phyloP scores from a whole-genome alignment of 1,140 invertebrate species.

The Ruditapes philippinarum region DNA sequence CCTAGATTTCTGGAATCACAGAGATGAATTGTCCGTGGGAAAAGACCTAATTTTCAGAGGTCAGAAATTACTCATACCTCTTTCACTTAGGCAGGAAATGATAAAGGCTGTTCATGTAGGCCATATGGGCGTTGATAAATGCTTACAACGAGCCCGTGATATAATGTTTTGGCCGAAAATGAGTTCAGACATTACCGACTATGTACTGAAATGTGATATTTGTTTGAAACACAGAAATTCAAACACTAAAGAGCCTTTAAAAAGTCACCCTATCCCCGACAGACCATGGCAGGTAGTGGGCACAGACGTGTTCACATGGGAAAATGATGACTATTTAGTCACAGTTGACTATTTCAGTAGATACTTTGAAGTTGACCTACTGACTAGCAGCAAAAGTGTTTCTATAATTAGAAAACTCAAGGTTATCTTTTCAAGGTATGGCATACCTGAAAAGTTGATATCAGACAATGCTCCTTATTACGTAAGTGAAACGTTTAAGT shows the following conservation, averaged over 20 bases:
- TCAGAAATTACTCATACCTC: conserved; percentile 45
- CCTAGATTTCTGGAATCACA: background rate
- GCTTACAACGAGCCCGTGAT: conserved; percentile 23
- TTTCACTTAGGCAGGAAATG: background rate
- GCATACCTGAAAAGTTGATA: conserved; percentile 62
- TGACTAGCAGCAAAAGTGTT: conserved; percentile 27
- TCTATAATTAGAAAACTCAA: conserved; percentile 65
- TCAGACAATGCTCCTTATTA: conserved; percentile 69
- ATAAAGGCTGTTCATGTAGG: conserved; percentile 46
- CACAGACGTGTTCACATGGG: conserved; percentile 47
- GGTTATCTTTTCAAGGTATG: background rate
- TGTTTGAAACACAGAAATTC: conserved; percentile 41
- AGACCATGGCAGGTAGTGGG: conserved; percentile 27
- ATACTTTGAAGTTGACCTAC: conserved; percentile 34
- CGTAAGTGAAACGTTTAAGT: background rate
- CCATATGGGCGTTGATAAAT: conserved; percentile 53
- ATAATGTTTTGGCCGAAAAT: conserved; percentile 64
- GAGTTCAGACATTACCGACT: conserved; percentile 7
- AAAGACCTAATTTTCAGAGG: conserved; percentile 37
- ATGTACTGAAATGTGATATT: conserved; percentile 41
- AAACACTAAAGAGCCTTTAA: conserved; percentile 33
- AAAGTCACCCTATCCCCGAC: conserved; percentile 23
- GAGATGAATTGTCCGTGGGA: conserved; percentile 14
- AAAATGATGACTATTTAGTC: conserved; percentile 54
- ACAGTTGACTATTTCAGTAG: conserved; percentile 63